phyloP scores from a whole-genome alignment of 1,140 invertebrate species.

The Laupala kohalensis region DNA sequence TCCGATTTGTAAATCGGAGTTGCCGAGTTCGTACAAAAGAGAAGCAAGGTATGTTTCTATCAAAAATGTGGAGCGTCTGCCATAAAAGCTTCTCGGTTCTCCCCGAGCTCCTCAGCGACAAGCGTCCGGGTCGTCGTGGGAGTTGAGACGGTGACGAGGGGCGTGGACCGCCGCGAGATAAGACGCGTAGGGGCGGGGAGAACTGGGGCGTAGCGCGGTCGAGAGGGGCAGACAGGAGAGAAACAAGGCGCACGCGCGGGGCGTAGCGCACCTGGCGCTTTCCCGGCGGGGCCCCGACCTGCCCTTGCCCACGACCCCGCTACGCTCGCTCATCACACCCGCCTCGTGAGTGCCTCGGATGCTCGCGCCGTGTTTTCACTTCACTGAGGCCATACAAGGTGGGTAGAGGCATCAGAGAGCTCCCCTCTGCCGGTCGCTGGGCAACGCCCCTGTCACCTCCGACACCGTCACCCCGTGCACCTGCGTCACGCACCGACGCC shows the following conservation, averaged over 20 bases:
- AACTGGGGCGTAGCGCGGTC: not conserved
- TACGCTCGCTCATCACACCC: too few relatives aligned
- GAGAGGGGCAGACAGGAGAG: not conserved
- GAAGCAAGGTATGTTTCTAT: too few relatives aligned
- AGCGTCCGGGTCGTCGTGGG: not conserved
- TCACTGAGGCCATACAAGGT: not conserved
- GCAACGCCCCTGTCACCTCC: too few relatives aligned
- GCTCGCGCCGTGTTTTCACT: not conserved
- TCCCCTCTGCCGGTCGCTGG: not conserved
- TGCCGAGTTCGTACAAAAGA: too few relatives aligned
- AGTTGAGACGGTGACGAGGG: too few relatives aligned
- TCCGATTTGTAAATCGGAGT: too few relatives aligned
- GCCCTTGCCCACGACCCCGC: too few relatives aligned
- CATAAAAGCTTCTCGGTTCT: not conserved
- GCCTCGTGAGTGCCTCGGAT: not conserved
- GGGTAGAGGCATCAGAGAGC: not conserved
- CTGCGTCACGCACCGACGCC: too few relatives aligned
- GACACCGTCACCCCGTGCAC: too few relatives aligned
- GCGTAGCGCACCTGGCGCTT: not conserved
- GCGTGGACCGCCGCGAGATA: too few relatives aligned
- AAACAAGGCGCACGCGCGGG: not conserved
- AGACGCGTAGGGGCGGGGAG: not conserved
- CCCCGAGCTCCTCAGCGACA: not conserved
- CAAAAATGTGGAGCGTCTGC: too few relatives aligned
- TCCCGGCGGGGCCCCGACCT: not conserved